Percentiles rank a stretch among this genome's conserved stretches.
Conservation (phyloP, 2,797 vertebrate species). For the Acomys russatus region DNA sequence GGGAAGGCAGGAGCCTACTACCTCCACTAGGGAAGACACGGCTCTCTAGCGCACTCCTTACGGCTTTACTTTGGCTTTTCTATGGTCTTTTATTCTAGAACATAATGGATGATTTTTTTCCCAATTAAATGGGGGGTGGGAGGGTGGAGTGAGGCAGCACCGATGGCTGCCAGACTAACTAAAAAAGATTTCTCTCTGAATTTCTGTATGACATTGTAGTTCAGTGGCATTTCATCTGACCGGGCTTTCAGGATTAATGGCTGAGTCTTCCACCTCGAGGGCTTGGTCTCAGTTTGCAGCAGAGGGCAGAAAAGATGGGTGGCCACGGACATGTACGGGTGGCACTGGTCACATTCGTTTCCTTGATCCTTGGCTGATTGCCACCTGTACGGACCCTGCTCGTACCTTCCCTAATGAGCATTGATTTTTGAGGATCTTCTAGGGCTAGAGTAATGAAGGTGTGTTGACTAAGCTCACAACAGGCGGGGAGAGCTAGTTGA, state of each 20-base stretch:
- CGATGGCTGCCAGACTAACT: slow-evolving; percentile 52
- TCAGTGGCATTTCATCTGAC: slow-evolving; percentile 42
- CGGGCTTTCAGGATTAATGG: slow-evolving; percentile 59
- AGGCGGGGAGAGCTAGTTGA: not conserved
- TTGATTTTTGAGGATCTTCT: slow-evolving; percentile 64
- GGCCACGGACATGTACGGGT: slow-evolving; percentile 57
- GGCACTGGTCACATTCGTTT: slow-evolving; percentile 54
- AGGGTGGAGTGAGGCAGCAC: not conserved
- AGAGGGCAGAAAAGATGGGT: slow-evolving; percentile 60
- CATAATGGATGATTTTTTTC: slow-evolving; percentile 34
- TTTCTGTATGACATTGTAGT: slow-evolving; percentile 27
- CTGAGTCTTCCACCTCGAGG: slow-evolving; percentile 54
- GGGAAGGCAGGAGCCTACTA: slow-evolving; percentile 29
- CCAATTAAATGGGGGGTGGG: slow-evolving; percentile 40
- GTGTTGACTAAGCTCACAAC: not conserved
- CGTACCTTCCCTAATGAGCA: not conserved
- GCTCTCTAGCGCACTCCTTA: slow-evolving; percentile 17
- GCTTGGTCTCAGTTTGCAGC: slow-evolving; percentile 68
- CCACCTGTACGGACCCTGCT: slow-evolving; percentile 40
- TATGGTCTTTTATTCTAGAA: slow-evolving; percentile 61
- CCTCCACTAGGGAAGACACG: slow-evolving; percentile 3
- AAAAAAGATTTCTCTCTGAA: slow-evolving; percentile 52
- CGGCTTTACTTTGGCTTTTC: slow-evolving; percentile 20
- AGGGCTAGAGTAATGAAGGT: slow-evolving; percentile 19
- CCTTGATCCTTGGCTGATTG: not conserved